phyloP scores from a whole-genome alignment of 1,140 invertebrate genomes.

The Hirudo medicinalis region DNA sequence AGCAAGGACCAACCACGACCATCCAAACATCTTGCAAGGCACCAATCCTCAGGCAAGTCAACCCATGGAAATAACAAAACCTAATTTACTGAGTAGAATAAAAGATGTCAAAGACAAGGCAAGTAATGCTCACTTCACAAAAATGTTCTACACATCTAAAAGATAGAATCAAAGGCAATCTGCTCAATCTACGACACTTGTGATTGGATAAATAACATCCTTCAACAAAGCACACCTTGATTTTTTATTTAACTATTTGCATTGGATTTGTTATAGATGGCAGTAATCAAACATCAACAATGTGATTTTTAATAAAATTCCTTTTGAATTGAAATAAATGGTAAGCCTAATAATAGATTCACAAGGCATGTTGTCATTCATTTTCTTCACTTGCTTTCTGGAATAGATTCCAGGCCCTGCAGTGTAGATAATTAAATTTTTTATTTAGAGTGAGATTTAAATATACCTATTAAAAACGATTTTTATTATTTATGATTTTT shows the following conservation, averaged over 20 bases:
- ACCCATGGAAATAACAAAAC: conserved; percentile 11
- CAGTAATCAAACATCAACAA: too few species aligned
- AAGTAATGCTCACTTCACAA: conserved; percentile 16
- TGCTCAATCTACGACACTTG: neutral
- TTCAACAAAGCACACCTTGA: neutral
- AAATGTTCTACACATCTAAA: conserved; percentile 17
- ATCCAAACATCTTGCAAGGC: neutral
- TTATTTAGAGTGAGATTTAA: neutral
- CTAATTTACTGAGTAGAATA: conserved; percentile 20
- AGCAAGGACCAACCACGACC: neutral
- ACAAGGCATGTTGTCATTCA: neutral
- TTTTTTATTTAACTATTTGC: neutral
- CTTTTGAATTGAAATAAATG: neutral
- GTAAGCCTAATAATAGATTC: neutral
- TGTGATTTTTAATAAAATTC: neutral
- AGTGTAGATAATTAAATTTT: neutral
- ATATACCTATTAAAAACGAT: neutral
- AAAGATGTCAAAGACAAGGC: conserved; percentile 22
- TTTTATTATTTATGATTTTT: too few species aligned
- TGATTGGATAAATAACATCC: too few species aligned
- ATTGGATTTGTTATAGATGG: too few species aligned
- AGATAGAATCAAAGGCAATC: conserved; percentile 1
- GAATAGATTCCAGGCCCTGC: conserved; percentile 1
- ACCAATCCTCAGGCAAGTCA: neutral
- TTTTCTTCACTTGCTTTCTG: neutral